Base-by-base conservation (phyloP, 23 tunicate genomes). In the Clavelina lepadiformis region DNA sequence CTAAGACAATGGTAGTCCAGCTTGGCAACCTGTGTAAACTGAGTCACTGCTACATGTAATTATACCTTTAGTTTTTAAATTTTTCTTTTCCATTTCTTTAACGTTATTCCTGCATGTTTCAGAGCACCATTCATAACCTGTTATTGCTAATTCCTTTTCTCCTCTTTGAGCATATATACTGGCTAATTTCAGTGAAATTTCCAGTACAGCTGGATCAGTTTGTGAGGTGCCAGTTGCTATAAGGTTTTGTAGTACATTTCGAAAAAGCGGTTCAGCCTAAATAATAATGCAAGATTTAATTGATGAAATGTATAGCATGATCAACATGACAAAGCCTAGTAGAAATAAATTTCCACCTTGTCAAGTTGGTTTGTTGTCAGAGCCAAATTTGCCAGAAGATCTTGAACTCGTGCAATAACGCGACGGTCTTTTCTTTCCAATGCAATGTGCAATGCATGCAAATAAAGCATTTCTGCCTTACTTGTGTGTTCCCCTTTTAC, bases 171-270 rank as follows among this genome's bases (percentile, higher is more conserved):
- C 97, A 56, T 89, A 89, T 51, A 89, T 68, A 51, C 78, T 75
- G 2, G 97, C 88, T 30, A 89, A 61, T 57, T 89, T 89, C 38
- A 89, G 56, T 24, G 85, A 76, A 13, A 89, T 75, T 71, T 89
- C 89, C 3, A 89, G 18, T 5, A 89, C 36, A 3, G 71, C 61
- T 2, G 70, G 58, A 46, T 75, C 88, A 56, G 47, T 81, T 58
- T 81, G 71, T 21, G 69, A 19, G 19, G 0, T 71, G 7, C 97
- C 97, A 19, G 13, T 51, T 37, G 57, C 70, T 15, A 81, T 45
- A 31, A 89, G 31, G 38, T 81, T 89, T 50, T 71, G 52, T 4
- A 89, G 34, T 8, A 75, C 76, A 46, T 70, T 44, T 29, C 64
- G 58, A 60, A 74, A 80, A 0, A 88, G 49, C 2, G 61, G 31